Evolutionary conservation across 2,888 invertebrate species (phyloP).

Genomic region (Onthophagus sagittarius): DNA sequence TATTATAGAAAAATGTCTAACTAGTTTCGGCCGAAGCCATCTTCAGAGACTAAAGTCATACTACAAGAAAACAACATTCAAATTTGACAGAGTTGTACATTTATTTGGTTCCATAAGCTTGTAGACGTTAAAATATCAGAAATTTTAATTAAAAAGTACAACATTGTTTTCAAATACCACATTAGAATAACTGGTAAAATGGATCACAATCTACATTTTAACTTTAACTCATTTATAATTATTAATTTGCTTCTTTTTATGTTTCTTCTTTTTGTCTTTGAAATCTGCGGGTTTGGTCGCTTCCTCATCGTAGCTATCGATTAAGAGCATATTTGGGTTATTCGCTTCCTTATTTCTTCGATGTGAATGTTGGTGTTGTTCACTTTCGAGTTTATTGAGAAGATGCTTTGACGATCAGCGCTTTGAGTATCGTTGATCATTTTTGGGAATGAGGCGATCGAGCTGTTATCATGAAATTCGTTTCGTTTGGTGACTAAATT

Average conservation of each 20-base stretch:
- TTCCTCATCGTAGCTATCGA: slow-evolving; percentile 57
- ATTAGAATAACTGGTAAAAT: no score
- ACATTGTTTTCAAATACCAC: no score
- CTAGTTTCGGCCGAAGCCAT: no score
- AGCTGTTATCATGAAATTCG: slow-evolving; percentile 54
- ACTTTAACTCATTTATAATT: no score
- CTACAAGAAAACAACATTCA: no score
- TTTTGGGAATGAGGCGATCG: slow-evolving; percentile 34
- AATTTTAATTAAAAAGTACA: no score
- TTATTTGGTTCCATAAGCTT: no score
- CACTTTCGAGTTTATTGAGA: slow-evolving; percentile 70
- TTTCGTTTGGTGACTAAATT: slow-evolving; percentile 64
- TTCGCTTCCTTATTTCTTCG: slow-evolving; percentile 57
- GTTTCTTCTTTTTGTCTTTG: slow-evolving; percentile 33
- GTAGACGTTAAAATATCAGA: no score
- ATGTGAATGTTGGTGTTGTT: slow-evolving; percentile 79
- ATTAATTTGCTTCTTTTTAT: slow-evolving; percentile 36
- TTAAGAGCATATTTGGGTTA: slow-evolving; percentile 63
- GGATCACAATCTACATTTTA: no score
- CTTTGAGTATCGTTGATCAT: slow-evolving; percentile 50
- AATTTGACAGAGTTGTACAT: no score
- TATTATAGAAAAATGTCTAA: no score
- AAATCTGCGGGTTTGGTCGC: slow-evolving; percentile 40
- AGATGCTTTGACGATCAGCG: slow-evolving; percentile 53
- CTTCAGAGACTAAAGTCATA: no score